Conservation (phyloP, 2,113 vertebrate genomes). For the Bettongia penicillata region DNA sequence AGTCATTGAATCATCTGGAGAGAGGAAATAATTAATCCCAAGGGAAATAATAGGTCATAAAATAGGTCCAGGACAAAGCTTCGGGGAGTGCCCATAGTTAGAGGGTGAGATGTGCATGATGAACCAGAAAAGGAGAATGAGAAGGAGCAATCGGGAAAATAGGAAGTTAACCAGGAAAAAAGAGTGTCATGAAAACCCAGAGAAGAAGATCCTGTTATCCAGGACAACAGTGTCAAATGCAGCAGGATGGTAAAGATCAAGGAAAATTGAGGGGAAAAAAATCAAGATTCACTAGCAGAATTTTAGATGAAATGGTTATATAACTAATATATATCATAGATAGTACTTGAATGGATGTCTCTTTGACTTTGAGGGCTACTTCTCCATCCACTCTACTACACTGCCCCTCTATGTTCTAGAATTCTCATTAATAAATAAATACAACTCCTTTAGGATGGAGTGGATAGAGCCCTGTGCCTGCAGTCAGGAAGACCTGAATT, state of each 20-base stretch:
- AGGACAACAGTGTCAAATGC: not conserved
- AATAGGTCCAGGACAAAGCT: not conserved
- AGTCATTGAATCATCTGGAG: not conserved
- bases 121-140: not conserved
- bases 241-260: not conserved
- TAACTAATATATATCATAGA: not conserved
- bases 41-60: not conserved
- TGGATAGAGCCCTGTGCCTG: not conserved
- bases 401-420: not conserved
- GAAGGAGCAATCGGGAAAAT: not conserved
- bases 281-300: not conserved
- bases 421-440: not conserved
- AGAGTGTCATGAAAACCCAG: not conserved
- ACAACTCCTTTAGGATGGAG: not conserved
- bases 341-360: not conserved
- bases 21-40: not conserved
- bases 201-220: not conserved
- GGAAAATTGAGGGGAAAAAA: not conserved
- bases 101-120: not conserved
- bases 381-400: not conserved
- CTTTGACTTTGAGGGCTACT: not conserved
- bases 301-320: not conserved
- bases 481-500: not conserved
- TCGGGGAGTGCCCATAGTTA: not conserved
- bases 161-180: not conserved